These are phyloP conservation scores for Elaphurus davidianus DNA, from an alignment of 2,113 vertebrate species.

Conservation along the genomic window DNA sequence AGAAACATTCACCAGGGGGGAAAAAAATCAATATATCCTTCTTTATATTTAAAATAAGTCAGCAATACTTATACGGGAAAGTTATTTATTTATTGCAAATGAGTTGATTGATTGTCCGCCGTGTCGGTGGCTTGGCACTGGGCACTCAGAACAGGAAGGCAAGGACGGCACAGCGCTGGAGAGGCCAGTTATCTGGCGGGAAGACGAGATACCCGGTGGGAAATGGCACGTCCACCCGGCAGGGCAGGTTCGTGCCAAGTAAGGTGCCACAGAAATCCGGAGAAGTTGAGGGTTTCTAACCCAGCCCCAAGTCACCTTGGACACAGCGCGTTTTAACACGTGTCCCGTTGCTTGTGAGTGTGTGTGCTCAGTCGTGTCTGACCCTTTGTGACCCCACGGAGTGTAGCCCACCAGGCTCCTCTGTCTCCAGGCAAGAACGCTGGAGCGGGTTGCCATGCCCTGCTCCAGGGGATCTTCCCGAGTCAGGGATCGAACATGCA, in stretches of 20 bases:
- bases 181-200: rapidly evolving
- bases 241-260: rapidly evolving
- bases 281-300: not conserved
- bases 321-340: rapidly evolving
- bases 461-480: not conserved
- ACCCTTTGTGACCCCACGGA: not conserved
- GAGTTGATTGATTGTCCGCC: not conserved
- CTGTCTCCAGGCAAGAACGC: not conserved
- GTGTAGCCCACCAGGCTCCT: not conserved
- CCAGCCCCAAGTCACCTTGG: no score
- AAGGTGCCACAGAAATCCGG: not conserved
- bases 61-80: not conserved
- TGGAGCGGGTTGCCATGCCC: not conserved
- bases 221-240: rapidly evolving
- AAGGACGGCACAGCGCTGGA: rapidly evolving
- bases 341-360: no score
- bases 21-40: not conserved
- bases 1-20: not conserved
- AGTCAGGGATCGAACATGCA: not conserved
- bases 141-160: not conserved
- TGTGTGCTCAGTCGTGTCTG: not conserved
- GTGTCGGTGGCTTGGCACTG: no score
- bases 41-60: not conserved
- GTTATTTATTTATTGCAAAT: not conserved
- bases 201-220: rapidly evolving